Evolutionary conservation across 2,888 invertebrate species (phyloP).

Genomic region (Oxytorus armatus): DNA sequence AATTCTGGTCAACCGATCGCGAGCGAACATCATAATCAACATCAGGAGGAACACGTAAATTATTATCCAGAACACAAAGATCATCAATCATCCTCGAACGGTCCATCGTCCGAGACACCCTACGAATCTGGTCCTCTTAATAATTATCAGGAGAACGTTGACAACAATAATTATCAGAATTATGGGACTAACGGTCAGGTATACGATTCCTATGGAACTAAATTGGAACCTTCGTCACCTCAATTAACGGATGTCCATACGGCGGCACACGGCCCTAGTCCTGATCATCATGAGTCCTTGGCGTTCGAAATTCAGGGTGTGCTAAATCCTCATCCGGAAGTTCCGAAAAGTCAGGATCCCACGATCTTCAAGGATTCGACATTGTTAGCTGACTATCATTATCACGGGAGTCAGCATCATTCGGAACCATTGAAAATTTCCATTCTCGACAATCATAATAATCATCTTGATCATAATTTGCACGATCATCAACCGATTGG

Average conservation of each 20-base stretch:
- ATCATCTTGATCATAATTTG: slow-evolving; percentile 52
- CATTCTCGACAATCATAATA: slow-evolving; percentile 58
- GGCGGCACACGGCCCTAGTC: slow-evolving; percentile 18
- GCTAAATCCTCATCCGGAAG: slow-evolving; percentile 55
- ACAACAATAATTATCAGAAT: slow-evolving; percentile 41
- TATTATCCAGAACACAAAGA: slow-evolving; percentile 61
- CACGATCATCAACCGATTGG: slow-evolving; percentile 13
- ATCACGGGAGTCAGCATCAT: slow-evolving; percentile 54
- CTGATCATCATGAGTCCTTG: slow-evolving; percentile 54
- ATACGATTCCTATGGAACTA: slow-evolving; percentile 58
- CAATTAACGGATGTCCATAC: slow-evolving; percentile 18
- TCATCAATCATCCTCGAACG: slow-evolving; percentile 55
- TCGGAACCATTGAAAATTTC: slow-evolving; percentile 70
- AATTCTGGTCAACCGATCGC: slow-evolving; percentile 59
- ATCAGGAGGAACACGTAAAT: slow-evolving; percentile 52
- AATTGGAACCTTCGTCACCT: slow-evolving; percentile 46
- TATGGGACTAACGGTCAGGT: slow-evolving; percentile 48
- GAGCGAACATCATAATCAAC: slow-evolving; percentile 6
- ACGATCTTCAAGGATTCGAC: slow-evolving; percentile 34
- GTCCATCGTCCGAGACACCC: slow-evolving; percentile 43
- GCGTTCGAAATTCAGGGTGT: slow-evolving; percentile 55
- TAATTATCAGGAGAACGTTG: slow-evolving; percentile 21
- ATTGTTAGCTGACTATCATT: slow-evolving; percentile 29
- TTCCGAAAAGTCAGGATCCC: slow-evolving; percentile 35
- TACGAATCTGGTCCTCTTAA: slow-evolving; percentile 34